phyloP scores from a whole-genome alignment of 2,888 invertebrate species.

The Agrochola lychnidis region DNA sequence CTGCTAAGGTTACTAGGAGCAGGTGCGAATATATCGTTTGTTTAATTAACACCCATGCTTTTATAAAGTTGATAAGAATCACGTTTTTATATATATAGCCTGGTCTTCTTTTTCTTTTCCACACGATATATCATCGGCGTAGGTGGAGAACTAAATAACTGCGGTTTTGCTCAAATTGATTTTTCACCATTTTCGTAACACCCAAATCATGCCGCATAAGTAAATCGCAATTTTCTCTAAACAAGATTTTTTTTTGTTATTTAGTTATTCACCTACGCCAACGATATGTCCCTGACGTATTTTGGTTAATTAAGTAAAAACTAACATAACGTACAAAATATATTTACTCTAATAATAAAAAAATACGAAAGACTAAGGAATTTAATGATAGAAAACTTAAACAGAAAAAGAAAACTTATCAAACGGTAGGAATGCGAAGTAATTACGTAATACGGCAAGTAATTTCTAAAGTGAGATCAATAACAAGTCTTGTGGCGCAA shows the following conservation, averaged over 20 bases:
- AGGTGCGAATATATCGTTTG: background rate
- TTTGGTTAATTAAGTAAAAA: no score
- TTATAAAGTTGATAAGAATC: background rate
- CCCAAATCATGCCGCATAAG: no score
- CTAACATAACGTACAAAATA: background rate
- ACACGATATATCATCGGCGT: background rate
- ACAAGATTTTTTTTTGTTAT: no score
- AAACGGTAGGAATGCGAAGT: constrained; percentile 32
- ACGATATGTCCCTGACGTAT: no score
- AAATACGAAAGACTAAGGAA: background rate
- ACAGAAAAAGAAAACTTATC: constrained; percentile 25
- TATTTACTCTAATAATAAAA: background rate
- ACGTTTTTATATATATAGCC: background rate
- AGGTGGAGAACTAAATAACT: no score
- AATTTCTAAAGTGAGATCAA: constrained; percentile 51
- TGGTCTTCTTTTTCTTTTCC: background rate
- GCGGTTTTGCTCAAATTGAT: no score
- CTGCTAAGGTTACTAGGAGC: constrained; percentile 3
- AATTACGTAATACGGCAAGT: constrained; percentile 52
- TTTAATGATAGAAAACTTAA: constrained; percentile 14
- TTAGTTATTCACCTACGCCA: no score
- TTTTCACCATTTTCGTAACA: no score
- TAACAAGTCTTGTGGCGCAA: constrained; percentile 47
- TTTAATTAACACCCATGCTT: background rate
- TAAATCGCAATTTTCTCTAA: no score